These are phyloP conservation scores for Pongo pygmaeus DNA, from an alignment of 2,113 vertebrate genomes.

Conservation along the genomic window DNA sequence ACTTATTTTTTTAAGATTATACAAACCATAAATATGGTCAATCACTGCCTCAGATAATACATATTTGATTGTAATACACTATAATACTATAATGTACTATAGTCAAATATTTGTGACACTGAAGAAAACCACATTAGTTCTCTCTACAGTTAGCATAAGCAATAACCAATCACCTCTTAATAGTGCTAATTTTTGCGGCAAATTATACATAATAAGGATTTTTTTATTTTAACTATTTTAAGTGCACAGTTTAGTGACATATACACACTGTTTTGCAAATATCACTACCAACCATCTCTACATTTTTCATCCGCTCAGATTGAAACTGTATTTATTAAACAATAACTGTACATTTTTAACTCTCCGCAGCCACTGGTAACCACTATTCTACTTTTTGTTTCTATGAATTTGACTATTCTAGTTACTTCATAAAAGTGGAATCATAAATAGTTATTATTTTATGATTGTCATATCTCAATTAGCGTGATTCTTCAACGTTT, in stretches of 20 bases:
- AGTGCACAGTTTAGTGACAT: neutral
- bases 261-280: neutral
- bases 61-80: neutral
- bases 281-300: neutral
- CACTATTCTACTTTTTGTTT: neutral
- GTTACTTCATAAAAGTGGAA: neutral
- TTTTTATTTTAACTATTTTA: neutral
- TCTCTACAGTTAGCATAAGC: neutral
- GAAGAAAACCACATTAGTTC: neutral
- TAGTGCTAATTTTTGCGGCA: neutral
- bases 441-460: neutral
- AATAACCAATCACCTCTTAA: neutral
- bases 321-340: neutral
- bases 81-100: neutral
- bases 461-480: neutral
- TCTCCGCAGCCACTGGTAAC: neutral
- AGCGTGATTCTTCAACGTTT: neutral
- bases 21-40: neutral
- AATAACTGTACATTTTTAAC: neutral
- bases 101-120: neutral
- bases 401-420: neutral
- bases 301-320: neutral
- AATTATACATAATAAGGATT: neutral
- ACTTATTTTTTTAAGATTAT: neutral
- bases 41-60: neutral